phyloP scores from a whole-genome alignment of 2,113 vertebrate genomes.

The Bambusicola thoracicus region DNA sequence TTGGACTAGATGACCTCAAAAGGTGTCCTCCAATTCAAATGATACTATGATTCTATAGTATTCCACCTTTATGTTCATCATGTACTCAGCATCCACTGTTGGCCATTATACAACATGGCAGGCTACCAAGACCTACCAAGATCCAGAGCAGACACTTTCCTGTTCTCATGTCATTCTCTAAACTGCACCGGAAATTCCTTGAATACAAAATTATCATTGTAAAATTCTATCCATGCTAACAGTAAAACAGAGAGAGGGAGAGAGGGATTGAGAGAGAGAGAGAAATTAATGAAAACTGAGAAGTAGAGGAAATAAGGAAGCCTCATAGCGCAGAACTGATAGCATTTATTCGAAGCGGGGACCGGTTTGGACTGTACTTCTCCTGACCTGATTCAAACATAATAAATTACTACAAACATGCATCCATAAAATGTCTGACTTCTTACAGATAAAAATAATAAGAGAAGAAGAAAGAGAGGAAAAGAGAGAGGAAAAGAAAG shows the following conservation, averaged over 20 bases:
- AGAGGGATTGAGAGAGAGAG: too few species aligned
- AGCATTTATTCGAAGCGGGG: not conserved
- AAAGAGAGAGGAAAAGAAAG: not conserved
- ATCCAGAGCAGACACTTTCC: not conserved
- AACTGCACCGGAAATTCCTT: not conserved
- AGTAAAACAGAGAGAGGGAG: not conserved
- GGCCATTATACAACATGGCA: not conserved
- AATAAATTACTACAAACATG: not conserved
- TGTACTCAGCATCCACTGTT: not conserved
- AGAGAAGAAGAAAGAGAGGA: not conserved
- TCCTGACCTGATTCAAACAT: not conserved
- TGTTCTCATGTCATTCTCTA: not conserved
- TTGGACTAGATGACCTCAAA: too few species aligned
- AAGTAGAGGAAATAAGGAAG: not conserved
- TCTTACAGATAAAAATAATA: not conserved
- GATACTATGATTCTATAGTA: not conserved
- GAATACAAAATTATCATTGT: not conserved
- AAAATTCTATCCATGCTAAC: not conserved
- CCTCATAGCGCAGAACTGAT: not conserved
- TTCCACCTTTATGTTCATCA: accelerated
- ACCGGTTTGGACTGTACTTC: not conserved
- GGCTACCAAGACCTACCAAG: not conserved
- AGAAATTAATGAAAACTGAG: not conserved
- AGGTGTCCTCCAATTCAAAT: too few species aligned
- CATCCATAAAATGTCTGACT: not conserved